Evolutionary conservation across 2,888 invertebrate genomes (phyloP).

Genomic region (Watsonalla cultraria): DNA sequence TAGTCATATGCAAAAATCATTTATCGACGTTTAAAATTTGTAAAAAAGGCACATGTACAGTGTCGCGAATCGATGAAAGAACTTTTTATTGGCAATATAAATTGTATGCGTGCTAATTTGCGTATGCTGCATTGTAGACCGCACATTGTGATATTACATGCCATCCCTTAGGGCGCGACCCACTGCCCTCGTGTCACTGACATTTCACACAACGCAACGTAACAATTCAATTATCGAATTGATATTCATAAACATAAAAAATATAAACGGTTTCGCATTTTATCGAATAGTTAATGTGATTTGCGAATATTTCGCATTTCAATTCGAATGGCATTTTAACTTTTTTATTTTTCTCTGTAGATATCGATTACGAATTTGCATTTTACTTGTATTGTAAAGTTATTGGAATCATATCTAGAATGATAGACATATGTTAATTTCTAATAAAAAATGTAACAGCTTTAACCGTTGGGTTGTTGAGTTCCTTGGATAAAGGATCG

Average conservation of each 20-base stretch:
- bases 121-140: conserved; percentile 69
- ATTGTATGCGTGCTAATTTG: conserved; percentile 71
- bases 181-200: conserved; percentile 59
- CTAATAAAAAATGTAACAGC: conserved; percentile 39
- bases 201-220: conserved; percentile 50
- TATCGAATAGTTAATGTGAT: conserved; percentile 56
- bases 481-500: conserved; percentile 35
- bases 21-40: conserved; percentile 69
- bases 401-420: conserved; percentile 66
- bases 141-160: conserved; percentile 51
- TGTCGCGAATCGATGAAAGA: conserved; percentile 65
- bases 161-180: conserved; percentile 66
- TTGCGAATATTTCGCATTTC: conserved; percentile 50
- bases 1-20: conserved; percentile 75
- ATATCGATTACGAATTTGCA: conserved; percentile 71
- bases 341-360: conserved; percentile 21
- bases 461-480: conserved; percentile 46
- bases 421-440: conserved; percentile 75
- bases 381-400: conserved; percentile 48
- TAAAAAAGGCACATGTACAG: conserved; percentile 62
- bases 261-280: conserved; percentile 52
- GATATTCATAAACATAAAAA: conserved; percentile 52
- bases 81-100: conserved; percentile 72
- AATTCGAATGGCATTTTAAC: conserved; percentile 51
- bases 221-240: conserved; percentile 67